phyloP scores from a whole-genome alignment of 2,797 vertebrate genomes.

The Trachops cirrhosus region DNA sequence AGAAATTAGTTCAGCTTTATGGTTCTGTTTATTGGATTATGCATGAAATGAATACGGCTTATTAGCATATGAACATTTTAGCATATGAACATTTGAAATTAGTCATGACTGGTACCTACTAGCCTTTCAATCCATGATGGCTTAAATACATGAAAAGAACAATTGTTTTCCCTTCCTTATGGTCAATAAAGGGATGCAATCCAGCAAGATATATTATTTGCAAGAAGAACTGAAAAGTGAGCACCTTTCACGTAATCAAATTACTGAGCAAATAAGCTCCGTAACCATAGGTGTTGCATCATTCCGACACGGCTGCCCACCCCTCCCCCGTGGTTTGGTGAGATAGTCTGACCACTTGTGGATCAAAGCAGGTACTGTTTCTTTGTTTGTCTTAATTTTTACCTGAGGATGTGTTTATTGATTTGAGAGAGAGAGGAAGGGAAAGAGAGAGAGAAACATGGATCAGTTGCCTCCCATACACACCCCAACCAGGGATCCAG shows the following conservation, averaged over 20 bases:
- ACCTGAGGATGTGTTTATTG: background rate
- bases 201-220: background rate
- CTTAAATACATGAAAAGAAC: background rate
- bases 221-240: background rate
- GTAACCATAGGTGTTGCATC: background rate
- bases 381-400: background rate
- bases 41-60: background rate
- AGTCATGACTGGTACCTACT: background rate
- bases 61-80: background rate
- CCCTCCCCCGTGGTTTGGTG: background rate
- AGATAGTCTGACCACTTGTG: background rate
- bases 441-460: background rate
- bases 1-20: background rate
- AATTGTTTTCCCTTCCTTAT: background rate
- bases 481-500: background rate
- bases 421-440: background rate
- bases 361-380: background rate
- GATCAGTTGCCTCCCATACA: background rate
- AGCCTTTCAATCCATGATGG: background rate
- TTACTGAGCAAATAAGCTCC: background rate
- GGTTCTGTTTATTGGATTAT: background rate
- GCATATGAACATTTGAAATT: background rate
- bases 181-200: background rate
- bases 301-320: background rate
- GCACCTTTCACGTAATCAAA: background rate